Evolutionary conservation across 2,888 invertebrate species (phyloP).

Genomic region (Tortricodes alternella): DNA sequence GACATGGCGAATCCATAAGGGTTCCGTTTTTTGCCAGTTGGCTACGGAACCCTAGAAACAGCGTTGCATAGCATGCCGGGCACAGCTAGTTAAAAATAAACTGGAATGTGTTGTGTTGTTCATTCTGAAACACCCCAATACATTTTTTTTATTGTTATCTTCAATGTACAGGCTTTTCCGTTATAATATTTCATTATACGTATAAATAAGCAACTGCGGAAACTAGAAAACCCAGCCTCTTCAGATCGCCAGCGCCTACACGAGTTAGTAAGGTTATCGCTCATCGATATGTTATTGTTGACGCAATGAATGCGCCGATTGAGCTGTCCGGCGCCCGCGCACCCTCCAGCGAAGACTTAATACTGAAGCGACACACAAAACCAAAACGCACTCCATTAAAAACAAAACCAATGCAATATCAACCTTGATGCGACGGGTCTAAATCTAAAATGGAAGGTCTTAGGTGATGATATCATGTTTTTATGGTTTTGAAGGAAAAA

Average conservation of each 20-base stretch:
- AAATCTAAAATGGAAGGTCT: neutral
- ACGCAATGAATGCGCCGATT: conserved; percentile 49
- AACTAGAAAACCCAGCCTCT: neutral
- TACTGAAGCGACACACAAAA: conserved; percentile 8
- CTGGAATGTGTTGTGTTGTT: no score
- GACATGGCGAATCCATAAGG: no score
- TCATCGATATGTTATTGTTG: conserved; percentile 39
- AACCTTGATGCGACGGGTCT: neutral
- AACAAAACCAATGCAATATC: neutral
- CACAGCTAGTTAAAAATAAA: no score
- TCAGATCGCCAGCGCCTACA: neutral
- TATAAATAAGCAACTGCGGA: no score
- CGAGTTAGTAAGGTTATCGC: conserved; percentile 21
- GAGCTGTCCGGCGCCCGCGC: conserved; percentile 42
- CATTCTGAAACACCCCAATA: no score
- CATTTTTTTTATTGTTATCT: no score
- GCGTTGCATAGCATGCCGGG: no score
- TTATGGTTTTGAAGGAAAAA: neutral
- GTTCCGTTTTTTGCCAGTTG: no score
- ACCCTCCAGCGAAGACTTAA: conserved; percentile 32
- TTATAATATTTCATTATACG: no score
- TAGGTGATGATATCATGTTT: neutral
- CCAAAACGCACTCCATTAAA: neutral
- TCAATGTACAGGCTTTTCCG: no score
- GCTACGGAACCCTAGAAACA: no score